phyloP scores from a whole-genome alignment of 2,797 vertebrate genomes.

The Lagodon rhomboides region DNA sequence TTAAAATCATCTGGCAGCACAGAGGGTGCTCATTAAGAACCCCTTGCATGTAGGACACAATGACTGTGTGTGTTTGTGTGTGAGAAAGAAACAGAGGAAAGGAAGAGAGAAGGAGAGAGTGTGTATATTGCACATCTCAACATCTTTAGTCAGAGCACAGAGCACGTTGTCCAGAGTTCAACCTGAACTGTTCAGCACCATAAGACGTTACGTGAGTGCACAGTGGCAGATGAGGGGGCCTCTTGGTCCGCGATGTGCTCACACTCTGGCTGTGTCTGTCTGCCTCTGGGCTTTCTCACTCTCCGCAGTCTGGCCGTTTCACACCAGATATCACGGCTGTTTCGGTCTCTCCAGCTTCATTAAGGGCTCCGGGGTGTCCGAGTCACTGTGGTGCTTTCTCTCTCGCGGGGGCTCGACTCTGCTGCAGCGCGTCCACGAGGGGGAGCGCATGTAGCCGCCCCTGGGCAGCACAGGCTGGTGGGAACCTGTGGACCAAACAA shows the following conservation, averaged over 20 bases:
- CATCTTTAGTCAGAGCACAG: slow-evolving; percentile 61
- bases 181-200: slow-evolving; percentile 75
- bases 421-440: slow-evolving; percentile 92
- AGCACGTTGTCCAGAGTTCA: slow-evolving; percentile 72
- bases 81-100: slow-evolving; percentile 3
- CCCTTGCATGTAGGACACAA: slow-evolving; percentile 58
- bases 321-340: slow-evolving; percentile 82
- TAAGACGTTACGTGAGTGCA: slow-evolving; percentile 55
- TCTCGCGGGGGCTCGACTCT: slow-evolving; percentile 88
- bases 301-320: slow-evolving; percentile 21
- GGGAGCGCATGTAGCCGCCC: slow-evolving; percentile 92
- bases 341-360: slow-evolving; percentile 90
- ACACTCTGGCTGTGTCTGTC: slow-evolving; percentile 52
- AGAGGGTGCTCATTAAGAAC: slow-evolving; percentile 51
- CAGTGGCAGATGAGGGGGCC: slow-evolving; percentile 46
- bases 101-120: slow-evolving; percentile 22
- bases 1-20: slow-evolving; percentile 52
- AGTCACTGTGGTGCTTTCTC: slow-evolving; percentile 91
- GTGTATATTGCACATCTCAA: slow-evolving; percentile 67
- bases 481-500: slow-evolving; percentile 82
- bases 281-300: slow-evolving; percentile 52
- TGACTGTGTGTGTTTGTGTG: slow-evolving; percentile 36
- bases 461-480: slow-evolving; percentile 85
- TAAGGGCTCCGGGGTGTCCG: slow-evolving; percentile 86
- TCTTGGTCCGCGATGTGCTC: slow-evolving; percentile 51